A percentile compares a stretch with the other conserved stretches of the same genome.
Conservation (phyloP, 1,140 invertebrate species). For the Penaeus vannamei region DNA sequence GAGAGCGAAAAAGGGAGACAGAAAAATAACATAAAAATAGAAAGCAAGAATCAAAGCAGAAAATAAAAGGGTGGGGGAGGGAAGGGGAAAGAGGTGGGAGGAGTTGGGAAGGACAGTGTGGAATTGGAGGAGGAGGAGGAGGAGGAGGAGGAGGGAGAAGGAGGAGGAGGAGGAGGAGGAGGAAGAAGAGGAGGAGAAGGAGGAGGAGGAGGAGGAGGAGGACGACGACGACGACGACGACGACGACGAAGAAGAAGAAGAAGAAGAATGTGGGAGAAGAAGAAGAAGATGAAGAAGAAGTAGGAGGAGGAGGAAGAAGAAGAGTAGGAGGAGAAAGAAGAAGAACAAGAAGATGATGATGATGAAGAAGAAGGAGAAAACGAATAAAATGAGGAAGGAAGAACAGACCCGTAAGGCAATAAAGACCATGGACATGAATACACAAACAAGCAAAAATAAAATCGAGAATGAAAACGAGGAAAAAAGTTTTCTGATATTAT, state of each 20-base stretch:
- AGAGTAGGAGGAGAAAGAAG: not conserved
- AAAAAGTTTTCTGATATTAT: too few relatives aligned
- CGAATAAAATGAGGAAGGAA: not conserved
- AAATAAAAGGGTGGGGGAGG: not conserved
- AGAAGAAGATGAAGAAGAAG: not conserved
- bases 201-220: not conserved
- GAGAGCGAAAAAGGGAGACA: slow-evolving; percentile 1
- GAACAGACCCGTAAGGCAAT: slow-evolving; percentile 9
- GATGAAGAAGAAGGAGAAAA: not conserved
- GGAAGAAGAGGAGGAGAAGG: not conserved
- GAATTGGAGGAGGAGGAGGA: not conserved
- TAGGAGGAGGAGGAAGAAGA: not conserved
- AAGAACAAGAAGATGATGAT: not conserved
- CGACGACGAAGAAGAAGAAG: not conserved
- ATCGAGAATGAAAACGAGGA: too few relatives aligned
- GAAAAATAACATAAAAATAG: not conserved
- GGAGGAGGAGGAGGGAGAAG: not conserved
- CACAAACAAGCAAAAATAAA: not conserved
- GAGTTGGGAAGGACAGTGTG: not conserved
- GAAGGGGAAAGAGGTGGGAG: not conserved
- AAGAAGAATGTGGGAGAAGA: not conserved
- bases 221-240: not conserved
- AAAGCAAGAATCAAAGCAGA: too few relatives aligned
- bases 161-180: not conserved
- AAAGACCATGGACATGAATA: not conserved